Evolutionary conservation across 2,797 vertebrate species (phyloP).

Genomic region (Sebastes diaconus): DNA sequence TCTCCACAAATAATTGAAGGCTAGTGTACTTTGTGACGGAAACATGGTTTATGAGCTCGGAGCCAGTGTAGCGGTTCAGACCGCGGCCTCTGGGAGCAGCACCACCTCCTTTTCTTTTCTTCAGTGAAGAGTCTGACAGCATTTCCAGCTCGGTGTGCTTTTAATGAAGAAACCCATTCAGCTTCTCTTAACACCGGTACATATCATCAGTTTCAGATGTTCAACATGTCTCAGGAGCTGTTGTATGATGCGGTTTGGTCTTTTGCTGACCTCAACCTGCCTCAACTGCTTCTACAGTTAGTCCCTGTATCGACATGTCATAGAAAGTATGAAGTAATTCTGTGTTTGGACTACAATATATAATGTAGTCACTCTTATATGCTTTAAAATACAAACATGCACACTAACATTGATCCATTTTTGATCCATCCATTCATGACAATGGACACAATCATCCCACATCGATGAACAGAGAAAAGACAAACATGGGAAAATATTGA

Average conservation of each 20-base stretch:
- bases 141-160: background rate
- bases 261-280: background rate
- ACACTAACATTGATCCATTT: background rate
- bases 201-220: background rate
- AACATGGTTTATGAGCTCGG: constrained; percentile 57
- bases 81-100: background rate
- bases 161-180: background rate
- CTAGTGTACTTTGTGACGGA: constrained; percentile 54
- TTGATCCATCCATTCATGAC: background rate
- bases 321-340: background rate
- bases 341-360: background rate
- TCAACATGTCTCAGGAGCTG: background rate
- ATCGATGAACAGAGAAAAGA: background rate
- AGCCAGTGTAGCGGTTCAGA: constrained; percentile 20
- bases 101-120: background rate
- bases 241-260: background rate
- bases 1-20: constrained; percentile 50
- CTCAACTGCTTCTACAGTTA: background rate
- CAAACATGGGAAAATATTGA: background rate
- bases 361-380: background rate
- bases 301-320: background rate
- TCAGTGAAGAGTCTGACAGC: background rate
- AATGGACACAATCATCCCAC: background rate
- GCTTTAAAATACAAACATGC: background rate
- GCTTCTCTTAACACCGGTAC: background rate